Evolutionary conservation across 2,113 vertebrate species (phyloP).

Genomic region (Cottus gobio): DNA sequence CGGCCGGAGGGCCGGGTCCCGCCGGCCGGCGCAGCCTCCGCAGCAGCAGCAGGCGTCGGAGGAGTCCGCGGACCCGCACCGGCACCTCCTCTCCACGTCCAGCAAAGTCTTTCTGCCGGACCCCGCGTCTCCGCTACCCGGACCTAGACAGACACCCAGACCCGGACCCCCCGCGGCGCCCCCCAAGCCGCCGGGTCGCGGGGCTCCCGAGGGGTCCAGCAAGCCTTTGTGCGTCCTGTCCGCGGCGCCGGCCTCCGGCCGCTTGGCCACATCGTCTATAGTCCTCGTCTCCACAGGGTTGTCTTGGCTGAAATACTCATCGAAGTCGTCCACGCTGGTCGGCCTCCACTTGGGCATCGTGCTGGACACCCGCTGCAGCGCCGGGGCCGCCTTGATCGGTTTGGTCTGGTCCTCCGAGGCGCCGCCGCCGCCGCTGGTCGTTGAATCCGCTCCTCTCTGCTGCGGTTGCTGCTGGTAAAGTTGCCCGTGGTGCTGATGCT

Average conservation of each 20-base stretch:
- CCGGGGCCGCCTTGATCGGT: conserved; percentile 73
- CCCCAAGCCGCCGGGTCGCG: not conserved
- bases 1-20: conserved; percentile 87
- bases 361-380: conserved; percentile 79
- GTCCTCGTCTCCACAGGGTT: conserved; percentile 89
- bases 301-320: conserved; percentile 90
- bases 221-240: conserved; percentile 50
- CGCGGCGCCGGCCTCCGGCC: conserved; percentile 18
- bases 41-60: conserved; percentile 79
- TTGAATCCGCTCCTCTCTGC: conserved; percentile 59
- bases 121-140: conserved; percentile 21
- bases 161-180: conserved; percentile 3
- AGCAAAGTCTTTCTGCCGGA: conserved; percentile 27
- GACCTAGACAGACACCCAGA: conserved; percentile 43
- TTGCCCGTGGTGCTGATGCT: conserved; percentile 53
- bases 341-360: conserved; percentile 86
- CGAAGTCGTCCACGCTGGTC: conserved; percentile 88
- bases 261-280: conserved; percentile 85
- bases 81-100: conserved; percentile 57
- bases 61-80: conserved; percentile 67
- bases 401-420: conserved; percentile 89
- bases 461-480: conserved; percentile 52
- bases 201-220: conserved; percentile 43
- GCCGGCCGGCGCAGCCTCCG: conserved; percentile 88
- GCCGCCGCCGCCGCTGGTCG: conserved; percentile 63